Evolutionary conservation across 2,888 invertebrate genomes (phyloP), one percentile per base, ranked within the genome.

Genomic region (Drosophila histrio): DNA sequence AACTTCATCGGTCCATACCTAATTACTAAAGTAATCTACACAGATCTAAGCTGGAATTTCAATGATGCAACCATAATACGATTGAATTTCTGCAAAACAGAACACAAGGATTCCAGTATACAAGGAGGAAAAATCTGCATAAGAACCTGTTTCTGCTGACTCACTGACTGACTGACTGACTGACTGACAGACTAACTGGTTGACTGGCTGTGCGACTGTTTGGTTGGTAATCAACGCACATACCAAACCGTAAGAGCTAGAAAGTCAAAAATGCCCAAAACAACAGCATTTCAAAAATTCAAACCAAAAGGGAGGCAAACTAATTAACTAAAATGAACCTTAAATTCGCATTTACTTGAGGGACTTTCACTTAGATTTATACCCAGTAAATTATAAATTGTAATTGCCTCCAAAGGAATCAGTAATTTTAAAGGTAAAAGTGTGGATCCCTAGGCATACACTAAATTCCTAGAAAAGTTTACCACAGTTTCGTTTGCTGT

Each of bases 1-100:
- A 39, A 24, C 58, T 50, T 41, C 59, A 52, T 34, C 43, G 32
- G 32, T 52, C 39, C 58, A 39, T 32, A 50, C 43, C 52, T 59
- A 59, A 59, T 59, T 59, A 59, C 59, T 41, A 52, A 43, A 41
- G 22, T 58, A 59, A 59, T 59, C 52, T 34, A 6, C 13, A 21
- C 13, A 21, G 41, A 52, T 52, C 41, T 26, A 32, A 41, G 34
- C 22, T 19, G 17, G 32, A 32, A 49, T 58, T 47, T 36, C 46
- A 36, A 46, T 36, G 17, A 1, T 47, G 47, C 19, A 47, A 21
- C 8, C 47, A 15, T 21, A 21, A 44, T 11, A 17, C 26, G 17
- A 17, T 28, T 17, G 17, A 30, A 49, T 28, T 28, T 28, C 17
- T 28, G 9, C 21, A 8, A 19, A 46, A n/a, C 6, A 7, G 17